Percentiles rank a stretch among this genome's conserved stretches.
These are phyloP conservation scores for Drosophila atripex DNA, from an alignment of 2,888 invertebrate genomes.

Conservation along the genomic window DNA sequence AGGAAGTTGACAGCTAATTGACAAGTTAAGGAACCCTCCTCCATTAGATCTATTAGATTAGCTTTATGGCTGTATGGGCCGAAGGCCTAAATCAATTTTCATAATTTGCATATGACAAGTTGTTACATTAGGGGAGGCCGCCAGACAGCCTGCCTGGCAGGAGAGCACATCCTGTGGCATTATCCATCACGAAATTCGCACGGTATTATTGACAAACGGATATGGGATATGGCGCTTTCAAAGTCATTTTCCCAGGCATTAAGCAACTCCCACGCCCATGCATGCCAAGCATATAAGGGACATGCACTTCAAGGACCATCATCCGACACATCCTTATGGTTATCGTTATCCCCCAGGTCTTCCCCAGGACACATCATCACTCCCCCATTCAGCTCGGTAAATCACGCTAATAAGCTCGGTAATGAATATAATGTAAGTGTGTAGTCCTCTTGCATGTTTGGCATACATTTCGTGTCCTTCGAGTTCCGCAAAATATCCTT, in stretches of 20 bases:
- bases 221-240: conserved; percentile 71
- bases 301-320: conserved; percentile 41
- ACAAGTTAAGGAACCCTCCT: conserved; percentile 29
- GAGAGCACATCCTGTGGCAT: conserved; percentile 27
- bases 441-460: conserved; percentile 66
- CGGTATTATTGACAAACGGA: conserved; percentile 76
- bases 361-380: conserved; percentile 54
- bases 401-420: conserved; percentile 77
- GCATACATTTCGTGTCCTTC: conserved; percentile 67
- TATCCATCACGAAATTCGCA: conserved; percentile 72
- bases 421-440: conserved; percentile 66
- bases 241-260: conserved; percentile 72
- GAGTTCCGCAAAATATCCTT: conserved; percentile 13
- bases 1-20: conserved; percentile 75
- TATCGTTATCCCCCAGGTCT: conserved; percentile 10
- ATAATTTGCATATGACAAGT: conserved; percentile 33
- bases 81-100: conserved; percentile 27
- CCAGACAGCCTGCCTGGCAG: too few species aligned
- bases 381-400: conserved; percentile 67
- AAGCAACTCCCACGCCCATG: conserved; percentile 26
- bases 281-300: conserved; percentile 35
- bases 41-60: conserved; percentile 8
- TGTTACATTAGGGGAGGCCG: background rate
- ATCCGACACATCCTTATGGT: conserved; percentile 28
- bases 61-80: conserved; percentile 1